phyloP scores from a whole-genome alignment of 2,113 vertebrate species.

The Phocoena sinus region DNA sequence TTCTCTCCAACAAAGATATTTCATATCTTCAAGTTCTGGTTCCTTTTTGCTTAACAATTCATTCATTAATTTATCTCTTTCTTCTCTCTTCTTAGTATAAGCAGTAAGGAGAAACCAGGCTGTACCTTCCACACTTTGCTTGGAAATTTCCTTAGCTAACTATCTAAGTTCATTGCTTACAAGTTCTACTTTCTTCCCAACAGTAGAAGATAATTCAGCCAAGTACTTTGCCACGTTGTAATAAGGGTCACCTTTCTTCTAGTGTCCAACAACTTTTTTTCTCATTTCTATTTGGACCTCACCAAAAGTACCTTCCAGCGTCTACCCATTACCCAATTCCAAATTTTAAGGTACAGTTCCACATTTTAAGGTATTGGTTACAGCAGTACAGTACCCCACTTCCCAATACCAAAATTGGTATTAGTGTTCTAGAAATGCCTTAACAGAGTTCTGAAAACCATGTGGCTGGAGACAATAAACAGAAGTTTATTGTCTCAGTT shows the following conservation, averaged over 20 bases:
- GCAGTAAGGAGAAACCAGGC: neutral
- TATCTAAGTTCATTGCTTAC: neutral
- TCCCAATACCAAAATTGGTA: neutral
- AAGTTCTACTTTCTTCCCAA: neutral
- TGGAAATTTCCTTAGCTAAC: neutral
- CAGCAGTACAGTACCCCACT: neutral
- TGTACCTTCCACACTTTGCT: neutral
- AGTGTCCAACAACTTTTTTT: neutral
- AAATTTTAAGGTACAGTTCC: neutral
- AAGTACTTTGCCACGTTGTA: neutral
- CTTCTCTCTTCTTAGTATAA: neutral
- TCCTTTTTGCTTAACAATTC: neutral
- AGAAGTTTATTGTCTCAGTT: neutral
- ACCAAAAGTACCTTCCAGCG: neutral
- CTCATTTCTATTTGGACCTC: neutral
- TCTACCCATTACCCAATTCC: neutral
- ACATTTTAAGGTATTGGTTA: neutral
- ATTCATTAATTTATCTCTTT: neutral
- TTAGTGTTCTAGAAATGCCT: neutral
- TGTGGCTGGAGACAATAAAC: neutral
- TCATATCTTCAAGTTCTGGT: neutral
- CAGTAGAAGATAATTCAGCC: neutral
- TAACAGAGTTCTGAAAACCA: neutral
- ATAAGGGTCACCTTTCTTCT: neutral
- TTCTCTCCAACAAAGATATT: neutral